These are phyloP conservation scores for Xanthorhoe spadicearia DNA, from an alignment of 2,888 invertebrate species.

Conservation along the genomic window DNA sequence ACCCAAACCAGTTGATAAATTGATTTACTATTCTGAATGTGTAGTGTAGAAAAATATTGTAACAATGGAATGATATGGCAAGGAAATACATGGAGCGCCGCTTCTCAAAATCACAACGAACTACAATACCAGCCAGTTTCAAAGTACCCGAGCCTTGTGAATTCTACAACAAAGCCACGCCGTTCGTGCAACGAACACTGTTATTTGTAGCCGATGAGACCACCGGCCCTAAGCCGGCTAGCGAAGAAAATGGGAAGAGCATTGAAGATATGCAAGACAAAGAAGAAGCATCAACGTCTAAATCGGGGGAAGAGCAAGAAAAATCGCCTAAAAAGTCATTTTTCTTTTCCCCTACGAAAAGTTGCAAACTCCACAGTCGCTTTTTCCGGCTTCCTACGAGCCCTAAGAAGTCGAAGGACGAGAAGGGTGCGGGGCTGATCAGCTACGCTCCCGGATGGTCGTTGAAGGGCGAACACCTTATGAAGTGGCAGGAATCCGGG, in stretches of 20 bases:
- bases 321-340: constrained; percentile 82
- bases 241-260: constrained; percentile 44
- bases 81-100: constrained; percentile 84
- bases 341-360: constrained; percentile 83
- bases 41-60: constrained; percentile 35
- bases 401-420: constrained; percentile 79
- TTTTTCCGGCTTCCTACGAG: constrained; percentile 83
- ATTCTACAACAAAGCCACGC: constrained; percentile 82
- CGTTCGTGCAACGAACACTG: constrained; percentile 79
- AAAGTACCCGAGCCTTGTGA: constrained; percentile 79
- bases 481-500: constrained; percentile 86
- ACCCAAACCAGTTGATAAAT: neutral
- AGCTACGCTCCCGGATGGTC: constrained; percentile 87
- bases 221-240: constrained; percentile 71
- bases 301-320: constrained; percentile 74
- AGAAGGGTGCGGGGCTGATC: constrained; percentile 76
- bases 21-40: constrained; percentile 13
- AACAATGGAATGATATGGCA: constrained; percentile 73
- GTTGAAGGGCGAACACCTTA: constrained; percentile 85
- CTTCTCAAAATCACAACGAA: constrained; percentile 76
- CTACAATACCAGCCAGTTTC: constrained; percentile 78
- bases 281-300: constrained; percentile 66
- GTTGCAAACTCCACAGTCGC: constrained; percentile 80
- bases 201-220: constrained; percentile 79
- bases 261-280: constrained; percentile 59